phyloP scores from a whole-genome alignment of 2,797 vertebrate species.

The Sebastes matsubarae region DNA sequence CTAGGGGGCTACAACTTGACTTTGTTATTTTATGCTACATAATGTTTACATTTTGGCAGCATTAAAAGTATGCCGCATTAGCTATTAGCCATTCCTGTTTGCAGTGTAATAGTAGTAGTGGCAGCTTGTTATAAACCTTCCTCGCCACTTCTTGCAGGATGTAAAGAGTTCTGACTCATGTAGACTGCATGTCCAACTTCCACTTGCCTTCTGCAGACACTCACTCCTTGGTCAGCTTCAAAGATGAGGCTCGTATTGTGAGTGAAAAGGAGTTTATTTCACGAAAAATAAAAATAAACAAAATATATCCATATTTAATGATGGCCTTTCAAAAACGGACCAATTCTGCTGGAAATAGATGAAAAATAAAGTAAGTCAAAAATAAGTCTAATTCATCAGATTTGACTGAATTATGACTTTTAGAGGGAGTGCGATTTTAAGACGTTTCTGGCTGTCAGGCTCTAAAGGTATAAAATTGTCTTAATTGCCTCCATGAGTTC shows the following conservation, averaged over 20 bases:
- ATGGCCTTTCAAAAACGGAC: too few species aligned
- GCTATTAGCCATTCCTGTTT: background rate
- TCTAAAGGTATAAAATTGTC: background rate
- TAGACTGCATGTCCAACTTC: too few species aligned
- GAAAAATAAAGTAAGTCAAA: too few species aligned
- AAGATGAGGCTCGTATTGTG: too few species aligned
- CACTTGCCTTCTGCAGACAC: too few species aligned
- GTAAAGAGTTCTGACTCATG: too few species aligned
- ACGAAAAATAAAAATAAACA: too few species aligned
- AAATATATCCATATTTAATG: background rate
- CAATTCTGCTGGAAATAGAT: fast-evolving
- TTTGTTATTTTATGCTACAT: background rate
- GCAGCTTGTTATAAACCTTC: too few species aligned
- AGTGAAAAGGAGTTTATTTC: too few species aligned
- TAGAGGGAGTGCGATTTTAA: background rate
- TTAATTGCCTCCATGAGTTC: background rate
- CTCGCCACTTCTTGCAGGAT: too few species aligned
- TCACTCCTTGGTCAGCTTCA: too few species aligned
- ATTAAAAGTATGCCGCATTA: background rate
- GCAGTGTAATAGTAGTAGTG: background rate
- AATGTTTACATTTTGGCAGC: background rate
- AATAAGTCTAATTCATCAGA: background rate
- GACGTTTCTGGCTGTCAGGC: background rate
- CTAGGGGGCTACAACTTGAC: background rate
- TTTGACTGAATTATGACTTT: background rate